Evolutionary conservation across 2,888 invertebrate genomes (phyloP).

Genomic region (Melinaea marsaeus): DNA sequence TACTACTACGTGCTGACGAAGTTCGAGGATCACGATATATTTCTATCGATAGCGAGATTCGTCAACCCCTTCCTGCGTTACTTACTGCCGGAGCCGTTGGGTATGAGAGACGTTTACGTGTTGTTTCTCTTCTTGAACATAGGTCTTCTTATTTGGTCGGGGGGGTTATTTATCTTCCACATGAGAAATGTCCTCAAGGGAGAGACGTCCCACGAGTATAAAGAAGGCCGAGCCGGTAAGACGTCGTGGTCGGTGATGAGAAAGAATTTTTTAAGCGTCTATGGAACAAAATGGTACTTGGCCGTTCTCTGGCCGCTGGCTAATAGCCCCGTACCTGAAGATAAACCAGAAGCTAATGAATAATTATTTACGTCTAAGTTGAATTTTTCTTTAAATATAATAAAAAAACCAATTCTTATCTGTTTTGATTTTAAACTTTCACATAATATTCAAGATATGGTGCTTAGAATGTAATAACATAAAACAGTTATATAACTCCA

Average conservation of each 20-base stretch:
- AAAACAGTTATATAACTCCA: background rate
- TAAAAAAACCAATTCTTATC: background rate
- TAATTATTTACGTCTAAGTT: too few species aligned
- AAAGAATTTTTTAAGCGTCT: slow-evolving; percentile 82
- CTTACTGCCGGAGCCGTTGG: slow-evolving; percentile 38
- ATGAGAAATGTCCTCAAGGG: slow-evolving; percentile 72
- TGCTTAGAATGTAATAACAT: background rate
- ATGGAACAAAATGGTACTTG: slow-evolving; percentile 48
- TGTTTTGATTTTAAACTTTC: background rate
- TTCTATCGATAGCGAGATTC: slow-evolving; percentile 39
- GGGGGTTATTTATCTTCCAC: slow-evolving; percentile 47
- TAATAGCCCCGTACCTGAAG: slow-evolving; percentile 43
- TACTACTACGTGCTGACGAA: slow-evolving; percentile 77
- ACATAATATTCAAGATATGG: background rate
- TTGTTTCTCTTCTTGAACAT: slow-evolving; percentile 45
- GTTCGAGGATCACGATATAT: slow-evolving; percentile 40
- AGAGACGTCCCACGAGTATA: slow-evolving; percentile 62
- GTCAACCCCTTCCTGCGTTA: slow-evolving; percentile 46
- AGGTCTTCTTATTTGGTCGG: slow-evolving; percentile 44
- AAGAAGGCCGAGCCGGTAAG: slow-evolving; percentile 55
- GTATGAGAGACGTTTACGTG: slow-evolving; percentile 44
- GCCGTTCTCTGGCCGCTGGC: slow-evolving; percentile 52
- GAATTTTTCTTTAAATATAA: background rate
- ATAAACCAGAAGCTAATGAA: too few species aligned
- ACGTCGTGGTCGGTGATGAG: slow-evolving; percentile 80